Percentiles rank a stretch among this genome's conserved stretches.
These are phyloP conservation scores for Hydrochoerus hydrochaeris DNA, from an alignment of 2,113 vertebrate species.

Conservation along the genomic window DNA sequence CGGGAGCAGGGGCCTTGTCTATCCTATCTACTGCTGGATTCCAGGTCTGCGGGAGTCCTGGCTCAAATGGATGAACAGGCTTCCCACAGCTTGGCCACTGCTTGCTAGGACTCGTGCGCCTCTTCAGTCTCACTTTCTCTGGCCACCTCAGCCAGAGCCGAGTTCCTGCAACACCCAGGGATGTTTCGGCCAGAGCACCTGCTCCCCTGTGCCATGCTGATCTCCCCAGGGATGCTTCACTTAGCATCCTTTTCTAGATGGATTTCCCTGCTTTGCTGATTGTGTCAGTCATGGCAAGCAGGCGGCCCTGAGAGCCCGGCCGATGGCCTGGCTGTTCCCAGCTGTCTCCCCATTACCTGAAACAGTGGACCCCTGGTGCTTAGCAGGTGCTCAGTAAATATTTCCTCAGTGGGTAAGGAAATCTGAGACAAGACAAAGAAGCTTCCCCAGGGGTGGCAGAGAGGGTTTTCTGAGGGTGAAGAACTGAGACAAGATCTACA, in stretches of 20 bases:
- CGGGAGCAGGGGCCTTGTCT: neutral
- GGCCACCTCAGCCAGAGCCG: neutral
- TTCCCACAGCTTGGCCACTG: neutral
- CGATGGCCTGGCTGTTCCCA: fast-evolving
- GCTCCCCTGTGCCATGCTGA: neutral
- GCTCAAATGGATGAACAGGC: neutral
- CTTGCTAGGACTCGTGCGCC: neutral
- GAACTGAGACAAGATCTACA: no score
- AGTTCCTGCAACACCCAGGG: neutral
- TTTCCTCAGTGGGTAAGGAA: neutral
- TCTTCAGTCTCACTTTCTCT: neutral
- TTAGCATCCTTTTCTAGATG: no score
- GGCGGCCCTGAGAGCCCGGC: neutral
- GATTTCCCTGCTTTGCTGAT: neutral
- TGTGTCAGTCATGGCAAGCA: neutral
- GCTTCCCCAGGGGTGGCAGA: neutral
- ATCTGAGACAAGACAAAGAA: neutral
- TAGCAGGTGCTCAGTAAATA: neutral
- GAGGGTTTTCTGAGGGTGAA: neutral
- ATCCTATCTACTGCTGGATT: neutral
- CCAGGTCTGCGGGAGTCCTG: neutral
- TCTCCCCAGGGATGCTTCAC: neutral
- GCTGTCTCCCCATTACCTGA: neutral
- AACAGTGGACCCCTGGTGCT: neutral
- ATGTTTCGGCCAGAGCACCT: neutral